phyloP scores from a whole-genome alignment of 2,888 invertebrate species.

The Drosophila kambysellisi region DNA sequence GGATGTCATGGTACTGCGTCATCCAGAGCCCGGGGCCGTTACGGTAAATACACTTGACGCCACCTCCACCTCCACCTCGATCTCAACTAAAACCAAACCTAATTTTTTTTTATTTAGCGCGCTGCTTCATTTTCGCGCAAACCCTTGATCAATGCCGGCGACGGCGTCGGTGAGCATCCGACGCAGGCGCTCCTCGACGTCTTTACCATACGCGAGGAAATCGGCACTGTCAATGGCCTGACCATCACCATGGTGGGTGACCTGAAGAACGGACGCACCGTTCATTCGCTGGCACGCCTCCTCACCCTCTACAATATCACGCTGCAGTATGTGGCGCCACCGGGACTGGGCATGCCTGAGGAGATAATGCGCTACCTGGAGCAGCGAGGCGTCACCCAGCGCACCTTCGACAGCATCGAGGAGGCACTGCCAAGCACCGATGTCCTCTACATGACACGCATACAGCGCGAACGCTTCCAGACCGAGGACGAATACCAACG shows the following conservation, averaged over 20 bases:
- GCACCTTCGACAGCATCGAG: slow-evolving; percentile 89
- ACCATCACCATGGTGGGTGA: slow-evolving; percentile 99
- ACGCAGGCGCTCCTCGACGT: slow-evolving; percentile 98
- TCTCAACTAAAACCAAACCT: background rate
- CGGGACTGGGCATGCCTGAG: slow-evolving; percentile 95
- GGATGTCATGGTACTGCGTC: slow-evolving; percentile 97
- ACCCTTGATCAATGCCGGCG: slow-evolving; percentile 99
- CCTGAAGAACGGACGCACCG: slow-evolving; percentile 98
- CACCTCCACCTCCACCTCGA: too few species aligned
- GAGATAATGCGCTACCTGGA: slow-evolving; percentile 92
- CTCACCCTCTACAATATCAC: slow-evolving; percentile 97
- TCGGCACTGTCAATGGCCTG: slow-evolving; percentile 98
- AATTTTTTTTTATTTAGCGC: slow-evolving; percentile 86
- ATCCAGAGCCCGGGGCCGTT: slow-evolving; percentile 97
- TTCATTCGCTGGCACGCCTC: slow-evolving; percentile 97
- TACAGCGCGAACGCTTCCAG: slow-evolving; percentile 96
- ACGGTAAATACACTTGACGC: slow-evolving; percentile 87
- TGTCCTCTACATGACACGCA: slow-evolving; percentile 99
- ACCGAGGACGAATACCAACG: slow-evolving; percentile 93
- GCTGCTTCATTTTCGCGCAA: slow-evolving; percentile 93
- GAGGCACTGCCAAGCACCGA: slow-evolving; percentile 96
- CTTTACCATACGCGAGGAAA: slow-evolving; percentile 99
- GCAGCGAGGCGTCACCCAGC: slow-evolving; percentile 91
- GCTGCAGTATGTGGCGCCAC: slow-evolving; percentile 95
- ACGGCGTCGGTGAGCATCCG: slow-evolving; percentile 98